Evolutionary conservation across 2,113 vertebrate species (phyloP).

Genomic region (Irena cyanogastra): DNA sequence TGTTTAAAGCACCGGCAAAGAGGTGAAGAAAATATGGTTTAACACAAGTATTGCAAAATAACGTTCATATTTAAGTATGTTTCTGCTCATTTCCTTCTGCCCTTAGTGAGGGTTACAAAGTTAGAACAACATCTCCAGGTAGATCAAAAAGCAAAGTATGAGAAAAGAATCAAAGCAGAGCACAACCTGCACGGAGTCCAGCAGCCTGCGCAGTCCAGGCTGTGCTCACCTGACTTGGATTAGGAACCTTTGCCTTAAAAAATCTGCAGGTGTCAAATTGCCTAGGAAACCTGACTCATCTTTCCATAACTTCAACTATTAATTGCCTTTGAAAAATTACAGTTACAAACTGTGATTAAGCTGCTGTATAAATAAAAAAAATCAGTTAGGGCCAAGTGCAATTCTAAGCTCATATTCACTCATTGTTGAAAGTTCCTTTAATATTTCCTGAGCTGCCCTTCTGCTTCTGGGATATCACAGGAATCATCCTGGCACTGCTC

Average conservation of each 20-base stretch:
- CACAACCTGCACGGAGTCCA: not conserved
- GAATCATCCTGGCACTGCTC: not conserved
- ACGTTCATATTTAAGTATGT: not conserved
- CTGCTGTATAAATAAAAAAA: not conserved
- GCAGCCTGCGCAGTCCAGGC: not conserved
- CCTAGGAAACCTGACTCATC: not conserved
- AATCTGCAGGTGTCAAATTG: not conserved
- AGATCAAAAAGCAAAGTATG: not conserved
- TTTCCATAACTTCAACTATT: not conserved
- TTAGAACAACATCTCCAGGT: not conserved
- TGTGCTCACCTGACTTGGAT: not conserved
- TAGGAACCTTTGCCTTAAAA: not conserved
- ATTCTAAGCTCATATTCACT: not conserved
- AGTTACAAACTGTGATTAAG: not conserved
- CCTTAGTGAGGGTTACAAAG: not conserved
- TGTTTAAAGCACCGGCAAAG: not conserved
- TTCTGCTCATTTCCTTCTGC: not conserved
- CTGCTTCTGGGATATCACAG: not conserved
- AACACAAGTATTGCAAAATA: not conserved
- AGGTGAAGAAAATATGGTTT: not conserved
- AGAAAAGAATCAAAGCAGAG: not conserved
- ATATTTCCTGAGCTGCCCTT: not conserved
- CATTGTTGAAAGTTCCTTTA: not conserved
- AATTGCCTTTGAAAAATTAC: not conserved
- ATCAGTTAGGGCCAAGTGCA: not conserved